Evolutionary conservation across 2,797 vertebrate genomes (phyloP).

Genomic region (Clamator glandarius): DNA sequence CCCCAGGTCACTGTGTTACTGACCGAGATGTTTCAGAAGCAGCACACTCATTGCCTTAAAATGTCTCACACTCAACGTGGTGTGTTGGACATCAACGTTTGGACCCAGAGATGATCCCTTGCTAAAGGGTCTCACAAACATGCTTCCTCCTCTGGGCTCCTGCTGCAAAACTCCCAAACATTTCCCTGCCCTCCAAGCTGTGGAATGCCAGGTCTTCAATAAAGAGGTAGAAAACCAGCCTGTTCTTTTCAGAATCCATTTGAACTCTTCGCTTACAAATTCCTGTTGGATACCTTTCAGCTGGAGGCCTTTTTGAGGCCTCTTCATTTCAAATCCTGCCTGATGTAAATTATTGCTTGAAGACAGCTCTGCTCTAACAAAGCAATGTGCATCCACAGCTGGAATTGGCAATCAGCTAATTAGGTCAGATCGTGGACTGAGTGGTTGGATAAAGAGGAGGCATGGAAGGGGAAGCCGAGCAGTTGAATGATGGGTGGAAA

Average conservation of each 20-base stretch:
- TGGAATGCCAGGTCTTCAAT: neutral
- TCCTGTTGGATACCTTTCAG: conserved; percentile 37
- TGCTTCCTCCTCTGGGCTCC: neutral
- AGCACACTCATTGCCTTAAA: neutral
- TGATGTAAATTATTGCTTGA: conserved; percentile 37
- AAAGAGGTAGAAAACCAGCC: neutral
- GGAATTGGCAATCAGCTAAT: conserved; percentile 61
- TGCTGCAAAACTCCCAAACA: neutral
- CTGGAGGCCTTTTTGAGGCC: conserved; percentile 38
- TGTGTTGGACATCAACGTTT: fast-evolving
- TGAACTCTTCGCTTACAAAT: conserved; percentile 28
- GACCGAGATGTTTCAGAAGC: neutral
- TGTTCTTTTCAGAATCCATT: neutral
- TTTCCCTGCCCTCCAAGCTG: neutral
- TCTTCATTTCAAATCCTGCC: conserved; percentile 24
- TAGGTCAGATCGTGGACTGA: conserved; percentile 58
- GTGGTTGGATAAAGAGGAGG: conserved; percentile 2
- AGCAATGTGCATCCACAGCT: conserved; percentile 39
- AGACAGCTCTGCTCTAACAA: conserved; percentile 36
- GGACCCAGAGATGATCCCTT: neutral
- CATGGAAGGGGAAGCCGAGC: neutral
- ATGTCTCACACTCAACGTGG: fast-evolving
- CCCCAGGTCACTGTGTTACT: fast-evolving
- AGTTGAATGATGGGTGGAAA: conserved; percentile 34
- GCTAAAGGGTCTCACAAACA: neutral